Conservation (phyloP, 2,113 vertebrate species). For the Pachypanchax playfairii region DNA sequence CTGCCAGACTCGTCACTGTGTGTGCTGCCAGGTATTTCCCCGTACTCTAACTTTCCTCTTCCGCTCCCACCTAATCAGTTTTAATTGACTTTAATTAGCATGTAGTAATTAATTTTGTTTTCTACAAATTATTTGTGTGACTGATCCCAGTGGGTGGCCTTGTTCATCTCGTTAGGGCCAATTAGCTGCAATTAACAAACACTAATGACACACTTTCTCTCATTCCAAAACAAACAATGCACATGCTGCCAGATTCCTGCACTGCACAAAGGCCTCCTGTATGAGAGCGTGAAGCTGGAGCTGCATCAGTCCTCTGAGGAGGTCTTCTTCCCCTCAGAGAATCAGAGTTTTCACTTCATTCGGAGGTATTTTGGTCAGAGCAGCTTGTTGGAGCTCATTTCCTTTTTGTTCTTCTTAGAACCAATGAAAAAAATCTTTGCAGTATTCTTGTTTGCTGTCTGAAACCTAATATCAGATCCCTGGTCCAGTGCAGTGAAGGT, state of each 20-base stretch:
- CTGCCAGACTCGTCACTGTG: slow-evolving; percentile 29
- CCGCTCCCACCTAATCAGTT: slow-evolving; percentile 58
- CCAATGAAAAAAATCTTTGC: not conserved
- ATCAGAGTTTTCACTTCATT: too few relatives aligned
- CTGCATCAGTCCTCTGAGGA: too few relatives aligned
- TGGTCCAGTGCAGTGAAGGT: not conserved
- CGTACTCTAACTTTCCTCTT: slow-evolving; percentile 58
- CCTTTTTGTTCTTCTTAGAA: too few relatives aligned
- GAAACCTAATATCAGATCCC: not conserved
- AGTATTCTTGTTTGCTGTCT: not conserved
- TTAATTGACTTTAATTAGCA: slow-evolving; percentile 89
- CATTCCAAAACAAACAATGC: slow-evolving; percentile 78
- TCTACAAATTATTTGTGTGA: slow-evolving; percentile 98
- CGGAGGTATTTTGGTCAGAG: too few relatives aligned
- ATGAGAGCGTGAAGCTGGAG: slow-evolving; percentile 53
- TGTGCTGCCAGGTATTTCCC: slow-evolving; percentile 50
- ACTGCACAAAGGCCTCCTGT: slow-evolving; percentile 58
- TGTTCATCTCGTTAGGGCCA: slow-evolving; percentile 99
- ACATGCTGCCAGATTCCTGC: slow-evolving; percentile 70
- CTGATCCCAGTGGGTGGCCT: slow-evolving; percentile 97
- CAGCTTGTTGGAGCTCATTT: too few relatives aligned
- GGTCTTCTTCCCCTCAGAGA: too few relatives aligned
- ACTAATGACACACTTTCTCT: slow-evolving; percentile 96
- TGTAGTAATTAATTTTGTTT: slow-evolving; percentile 99
- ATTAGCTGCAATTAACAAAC: slow-evolving; percentile 99